phyloP scores from a whole-genome alignment of 1,140 invertebrate species.

The Euwallacea similis region DNA sequence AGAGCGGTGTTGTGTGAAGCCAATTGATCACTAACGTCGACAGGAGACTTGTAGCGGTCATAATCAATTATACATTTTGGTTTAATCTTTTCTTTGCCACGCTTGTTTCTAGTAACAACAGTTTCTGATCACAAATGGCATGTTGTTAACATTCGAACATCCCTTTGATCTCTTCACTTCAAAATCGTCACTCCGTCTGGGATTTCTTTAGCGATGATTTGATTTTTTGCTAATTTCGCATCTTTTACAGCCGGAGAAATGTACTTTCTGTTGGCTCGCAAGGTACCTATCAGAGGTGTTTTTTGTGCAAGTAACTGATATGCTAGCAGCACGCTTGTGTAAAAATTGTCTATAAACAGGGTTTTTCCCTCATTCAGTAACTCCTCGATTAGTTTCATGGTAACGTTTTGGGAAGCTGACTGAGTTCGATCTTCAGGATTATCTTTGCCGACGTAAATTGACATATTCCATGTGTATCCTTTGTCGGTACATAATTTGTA shows the following conservation, averaged over 20 bases:
- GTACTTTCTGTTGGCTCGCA: constrained; percentile 37
- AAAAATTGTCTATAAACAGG: constrained; percentile 46
- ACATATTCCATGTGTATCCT: constrained; percentile 39
- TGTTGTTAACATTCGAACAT: constrained; percentile 54
- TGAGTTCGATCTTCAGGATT: constrained; percentile 12
- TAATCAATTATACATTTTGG: constrained; percentile 43
- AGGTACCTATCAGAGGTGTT: constrained; percentile 45
- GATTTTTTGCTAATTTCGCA: constrained; percentile 51
- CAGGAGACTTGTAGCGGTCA: constrained; percentile 39
- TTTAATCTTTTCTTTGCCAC: constrained; percentile 31
- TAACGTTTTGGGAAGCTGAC: constrained; percentile 35
- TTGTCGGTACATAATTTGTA: constrained; percentile 41
- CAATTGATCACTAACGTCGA: constrained; percentile 44
- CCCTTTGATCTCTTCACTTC: constrained; percentile 55
- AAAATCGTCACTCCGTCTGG: constrained; percentile 51
- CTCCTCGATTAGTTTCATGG: constrained; percentile 36
- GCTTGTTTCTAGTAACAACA: constrained; percentile 16
- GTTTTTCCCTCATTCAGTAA: constrained; percentile 41
- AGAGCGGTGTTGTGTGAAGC: constrained; percentile 34
- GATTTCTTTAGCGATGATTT: constrained; percentile 51
- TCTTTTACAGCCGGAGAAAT: no score
- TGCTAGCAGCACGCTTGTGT: constrained; percentile 43
- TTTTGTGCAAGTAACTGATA: constrained; percentile 38
- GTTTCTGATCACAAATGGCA: constrained; percentile 42
- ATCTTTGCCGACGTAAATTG: constrained; percentile 40